Evolutionary conservation across 1,140 invertebrate genomes (phyloP), one percentile per base, ranked within the genome.

Genomic region (Manduca sexta): DNA sequence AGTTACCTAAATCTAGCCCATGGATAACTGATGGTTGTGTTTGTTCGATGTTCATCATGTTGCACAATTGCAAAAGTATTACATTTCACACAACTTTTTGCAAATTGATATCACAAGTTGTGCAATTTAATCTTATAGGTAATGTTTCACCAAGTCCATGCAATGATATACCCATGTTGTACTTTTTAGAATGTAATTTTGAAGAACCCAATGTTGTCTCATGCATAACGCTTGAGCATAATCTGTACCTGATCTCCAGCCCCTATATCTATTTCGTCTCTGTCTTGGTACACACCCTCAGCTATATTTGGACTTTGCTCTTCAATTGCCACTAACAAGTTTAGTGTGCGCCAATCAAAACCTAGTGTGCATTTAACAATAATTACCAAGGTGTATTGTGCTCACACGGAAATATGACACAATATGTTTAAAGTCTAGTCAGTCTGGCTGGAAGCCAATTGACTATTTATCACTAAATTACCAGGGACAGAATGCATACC

Each of bases 341-440:
- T 99, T 88, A 98, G 95, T 64, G 98, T 99, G 86, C 94, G 95
- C 92, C 95, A 98, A 92, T 99, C 98, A 91, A 99, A 99, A 87
- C 98, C 98, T 95, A 89, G 67, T 77, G 56, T 70, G 54, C 59
- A 72, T 57, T 51, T 72, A 80, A 75, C 58, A 67, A 75, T 67
- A 66, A 68, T 71, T 57, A 64, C 29, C 21, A 26, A 26, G 4
- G 21, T 26, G 21, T 26, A 5, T 26, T 26, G 1, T 8, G 21
- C 4, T 26, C 21, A 26, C 21, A 26, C 21, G 21, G n/a, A 12
- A 35, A 3, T 34, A 12, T 35, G 13, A n/a, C 13, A 12, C 33
- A 12, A 35, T 35, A 35, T n/a, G 11, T 35, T 26, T 1, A 5
- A 26, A 26, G 21, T 26, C 1, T 26, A 26, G 21, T 26, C 21